Evolutionary conservation across 2,888 invertebrate genomes (phyloP).

Genomic region (Campoletis raptor): DNA sequence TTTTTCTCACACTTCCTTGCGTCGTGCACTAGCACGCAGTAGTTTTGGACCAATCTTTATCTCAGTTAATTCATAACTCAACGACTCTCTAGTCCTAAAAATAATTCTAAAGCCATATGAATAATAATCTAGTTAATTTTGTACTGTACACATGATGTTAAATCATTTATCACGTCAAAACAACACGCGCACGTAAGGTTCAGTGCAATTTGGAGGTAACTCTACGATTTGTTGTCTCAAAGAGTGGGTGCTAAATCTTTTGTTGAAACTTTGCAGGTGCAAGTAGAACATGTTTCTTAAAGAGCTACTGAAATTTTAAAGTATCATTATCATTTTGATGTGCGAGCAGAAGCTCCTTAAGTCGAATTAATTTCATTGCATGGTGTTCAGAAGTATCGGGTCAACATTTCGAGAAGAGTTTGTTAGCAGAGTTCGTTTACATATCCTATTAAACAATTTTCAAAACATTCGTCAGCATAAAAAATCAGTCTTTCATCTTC

Average conservation of each 20-base stretch:
- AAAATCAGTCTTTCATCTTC: not conserved
- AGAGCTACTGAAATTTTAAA: too few relatives aligned
- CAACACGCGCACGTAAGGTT: too few relatives aligned
- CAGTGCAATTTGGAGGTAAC: too few relatives aligned
- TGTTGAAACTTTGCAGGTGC: too few relatives aligned
- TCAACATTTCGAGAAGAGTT: not conserved
- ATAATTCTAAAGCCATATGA: not conserved
- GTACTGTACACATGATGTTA: too few relatives aligned
- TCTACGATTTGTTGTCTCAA: too few relatives aligned
- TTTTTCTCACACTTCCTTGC: constrained; percentile 53
- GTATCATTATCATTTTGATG: too few relatives aligned
- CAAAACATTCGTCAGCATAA: not conserved
- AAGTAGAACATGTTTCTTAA: too few relatives aligned
- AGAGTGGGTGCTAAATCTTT: too few relatives aligned
- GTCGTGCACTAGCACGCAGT: not conserved
- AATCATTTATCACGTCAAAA: too few relatives aligned
- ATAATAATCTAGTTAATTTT: not conserved
- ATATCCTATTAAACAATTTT: not conserved
- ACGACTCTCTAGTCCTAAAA: not conserved
- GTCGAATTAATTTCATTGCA: not conserved
- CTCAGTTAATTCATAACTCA: not conserved
- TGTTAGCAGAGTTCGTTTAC: not conserved
- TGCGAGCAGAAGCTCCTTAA: too few relatives aligned
- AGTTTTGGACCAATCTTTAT: not conserved
- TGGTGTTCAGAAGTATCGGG: too few relatives aligned